phyloP scores from a whole-genome alignment of 2,113 vertebrate species.

The Tautogolabrus adspersus region DNA sequence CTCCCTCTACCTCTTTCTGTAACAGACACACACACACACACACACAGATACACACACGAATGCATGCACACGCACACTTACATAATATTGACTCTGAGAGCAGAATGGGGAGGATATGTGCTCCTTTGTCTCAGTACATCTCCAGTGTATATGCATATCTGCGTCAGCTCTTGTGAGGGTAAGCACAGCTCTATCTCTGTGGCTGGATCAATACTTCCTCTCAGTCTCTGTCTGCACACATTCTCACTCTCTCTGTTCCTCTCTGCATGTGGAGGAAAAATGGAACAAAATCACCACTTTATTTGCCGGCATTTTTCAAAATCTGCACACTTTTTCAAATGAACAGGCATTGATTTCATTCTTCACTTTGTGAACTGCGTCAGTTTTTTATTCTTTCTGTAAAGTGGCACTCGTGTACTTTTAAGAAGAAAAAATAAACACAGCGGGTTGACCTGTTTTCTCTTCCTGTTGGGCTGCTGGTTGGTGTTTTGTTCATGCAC shows the following conservation, averaged over 20 bases:
- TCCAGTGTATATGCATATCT: slow-evolving; percentile 47
- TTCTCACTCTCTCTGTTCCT: not conserved
- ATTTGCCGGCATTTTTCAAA: not conserved
- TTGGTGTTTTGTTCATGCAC: not conserved
- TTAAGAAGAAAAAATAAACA: not conserved
- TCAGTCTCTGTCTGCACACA: slow-evolving; percentile 31
- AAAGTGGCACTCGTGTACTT: not conserved
- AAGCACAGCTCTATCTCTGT: slow-evolving; percentile 56
- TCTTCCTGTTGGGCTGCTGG: not conserved
- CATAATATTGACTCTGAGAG: not conserved
- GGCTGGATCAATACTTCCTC: slow-evolving; percentile 54
- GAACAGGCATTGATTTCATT: not conserved
- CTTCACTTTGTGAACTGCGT: not conserved
- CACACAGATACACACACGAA: not conserved
- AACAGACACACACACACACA: not conserved
- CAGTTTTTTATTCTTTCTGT: not conserved
- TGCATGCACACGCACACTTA: not conserved
- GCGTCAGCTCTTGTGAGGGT: slow-evolving; percentile 49
- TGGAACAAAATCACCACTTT: not conserved
- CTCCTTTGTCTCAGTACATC: slow-evolving; percentile 51
- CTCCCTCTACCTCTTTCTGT: slow-evolving; percentile 20
- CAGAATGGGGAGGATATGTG: slow-evolving; percentile 16
- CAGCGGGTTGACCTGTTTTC: not conserved
- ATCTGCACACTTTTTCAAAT: not conserved
- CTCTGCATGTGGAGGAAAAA: slow-evolving; percentile 11